phyloP scores from a whole-genome alignment of 2,797 vertebrate genomes.

The Hozukius guyotensis region DNA sequence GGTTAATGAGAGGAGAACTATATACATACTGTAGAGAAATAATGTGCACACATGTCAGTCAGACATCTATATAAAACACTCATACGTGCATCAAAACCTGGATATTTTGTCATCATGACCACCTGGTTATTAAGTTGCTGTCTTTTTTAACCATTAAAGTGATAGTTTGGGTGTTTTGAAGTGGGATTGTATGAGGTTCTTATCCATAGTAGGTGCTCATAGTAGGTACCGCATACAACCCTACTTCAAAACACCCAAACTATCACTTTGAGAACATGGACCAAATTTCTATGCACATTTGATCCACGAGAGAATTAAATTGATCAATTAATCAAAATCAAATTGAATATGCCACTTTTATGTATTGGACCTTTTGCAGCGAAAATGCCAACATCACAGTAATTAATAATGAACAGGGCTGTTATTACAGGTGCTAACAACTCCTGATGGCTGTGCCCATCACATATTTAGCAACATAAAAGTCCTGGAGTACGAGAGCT shows the following conservation, averaged over 20 bases:
- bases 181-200: too few species aligned
- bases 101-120: neutral
- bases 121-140: neutral
- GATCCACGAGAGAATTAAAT: neutral
- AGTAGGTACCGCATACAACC: neutral
- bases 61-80: neutral
- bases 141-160: neutral
- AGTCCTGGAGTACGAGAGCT: neutral
- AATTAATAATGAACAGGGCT: neutral
- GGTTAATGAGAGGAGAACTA: neutral
- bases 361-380: neutral
- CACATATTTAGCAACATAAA: neutral
- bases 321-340: constrained; percentile 3
- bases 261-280: neutral
- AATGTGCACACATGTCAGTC: neutral
- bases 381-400: constrained; percentile 4
- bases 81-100: neutral
- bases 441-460: neutral
- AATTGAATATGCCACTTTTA: neutral
- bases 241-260: neutral
- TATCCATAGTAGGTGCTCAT: neutral
- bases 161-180: too few species aligned
- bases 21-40: neutral
- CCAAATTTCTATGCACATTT: neutral
- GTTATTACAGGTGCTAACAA: neutral